A percentile compares a stretch with the other conserved stretches of the same genome.
phyloP scores from a whole-genome alignment of 2,797 vertebrate genomes.

The Poecilia gillii region DNA sequence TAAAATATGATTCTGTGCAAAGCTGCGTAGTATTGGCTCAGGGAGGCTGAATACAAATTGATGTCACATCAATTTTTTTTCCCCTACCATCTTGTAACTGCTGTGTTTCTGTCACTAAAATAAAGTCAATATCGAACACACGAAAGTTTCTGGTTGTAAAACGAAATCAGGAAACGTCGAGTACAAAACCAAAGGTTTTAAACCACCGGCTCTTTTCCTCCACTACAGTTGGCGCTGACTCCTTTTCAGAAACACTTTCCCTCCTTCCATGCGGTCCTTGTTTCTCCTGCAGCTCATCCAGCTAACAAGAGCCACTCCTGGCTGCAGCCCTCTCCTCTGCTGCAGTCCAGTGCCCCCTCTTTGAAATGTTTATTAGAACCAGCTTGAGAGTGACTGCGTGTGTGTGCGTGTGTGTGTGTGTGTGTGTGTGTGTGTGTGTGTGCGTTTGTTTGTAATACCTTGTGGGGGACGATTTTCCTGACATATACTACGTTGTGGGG shows the following conservation, averaged over 20 bases:
- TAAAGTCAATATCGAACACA: background rate
- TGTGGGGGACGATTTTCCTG: no score
- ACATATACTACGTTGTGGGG: no score
- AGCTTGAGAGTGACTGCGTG: conserved; percentile 51
- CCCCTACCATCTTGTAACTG: background rate
- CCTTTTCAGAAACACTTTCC: conserved; percentile 40
- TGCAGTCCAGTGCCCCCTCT: conserved; percentile 50
- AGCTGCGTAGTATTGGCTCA: background rate
- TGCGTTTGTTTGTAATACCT: conserved; percentile 56
- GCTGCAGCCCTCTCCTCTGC: conserved; percentile 63
- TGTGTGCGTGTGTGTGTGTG: conserved; percentile 51
- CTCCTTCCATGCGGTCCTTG: conserved; percentile 83
- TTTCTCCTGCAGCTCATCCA: conserved; percentile 73
- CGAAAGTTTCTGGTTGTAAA: background rate
- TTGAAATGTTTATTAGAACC: conserved; percentile 81
- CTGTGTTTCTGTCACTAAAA: background rate
- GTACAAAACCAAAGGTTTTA: background rate
- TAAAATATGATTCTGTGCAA: background rate
- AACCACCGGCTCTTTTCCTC: conserved; percentile 16
- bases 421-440: conserved; percentile 14
- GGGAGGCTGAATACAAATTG: background rate
- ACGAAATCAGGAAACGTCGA: background rate
- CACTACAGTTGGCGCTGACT: background rate
- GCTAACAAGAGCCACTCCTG: conserved; percentile 69
- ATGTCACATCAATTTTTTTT: background rate